A percentile compares a stretch with the other conserved stretches of the same genome.
These are phyloP conservation scores for Bettongia penicillata DNA, from an alignment of 2,113 vertebrate genomes.

Conservation along the genomic window DNA sequence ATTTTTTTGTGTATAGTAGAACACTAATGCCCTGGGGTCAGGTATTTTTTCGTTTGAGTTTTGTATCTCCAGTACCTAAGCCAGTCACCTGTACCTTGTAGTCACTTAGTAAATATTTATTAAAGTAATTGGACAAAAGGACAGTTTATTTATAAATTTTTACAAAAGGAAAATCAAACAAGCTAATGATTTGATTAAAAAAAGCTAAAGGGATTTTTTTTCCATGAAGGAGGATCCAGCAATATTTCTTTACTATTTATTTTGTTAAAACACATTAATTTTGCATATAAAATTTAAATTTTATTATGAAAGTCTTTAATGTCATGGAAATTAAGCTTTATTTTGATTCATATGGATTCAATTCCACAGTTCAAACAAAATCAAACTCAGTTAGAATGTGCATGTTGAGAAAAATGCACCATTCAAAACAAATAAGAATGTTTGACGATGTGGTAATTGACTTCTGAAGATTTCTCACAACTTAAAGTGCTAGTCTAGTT, in stretches of 20 bases:
- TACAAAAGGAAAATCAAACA: neutral
- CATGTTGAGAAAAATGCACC: slow-evolving; percentile 2
- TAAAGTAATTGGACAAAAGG: neutral
- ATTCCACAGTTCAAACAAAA: slow-evolving; percentile 6
- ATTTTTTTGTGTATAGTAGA: neutral
- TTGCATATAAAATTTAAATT: slow-evolving; percentile 36
- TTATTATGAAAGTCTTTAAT: slow-evolving; percentile 12
- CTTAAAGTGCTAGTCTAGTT: neutral
- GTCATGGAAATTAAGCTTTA: slow-evolving; percentile 7
- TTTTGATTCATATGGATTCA: slow-evolving; percentile 9
- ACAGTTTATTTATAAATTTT: neutral
- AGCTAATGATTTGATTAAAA: neutral
- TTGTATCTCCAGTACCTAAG: neutral
- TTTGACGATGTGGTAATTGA: slow-evolving; percentile 2
- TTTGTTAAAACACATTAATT: neutral
- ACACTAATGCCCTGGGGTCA: neutral
- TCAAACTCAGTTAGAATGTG: neutral
- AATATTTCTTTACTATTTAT: neutral
- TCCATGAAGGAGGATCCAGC: neutral
- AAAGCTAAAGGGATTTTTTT: neutral
- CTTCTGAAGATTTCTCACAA: neutral
- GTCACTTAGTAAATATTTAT: neutral
- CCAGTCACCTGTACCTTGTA: neutral
- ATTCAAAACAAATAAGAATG: neutral
- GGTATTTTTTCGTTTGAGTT: neutral